Conservation (phyloP, 2,113 vertebrate genomes). For the Ciconia boyciana region DNA sequence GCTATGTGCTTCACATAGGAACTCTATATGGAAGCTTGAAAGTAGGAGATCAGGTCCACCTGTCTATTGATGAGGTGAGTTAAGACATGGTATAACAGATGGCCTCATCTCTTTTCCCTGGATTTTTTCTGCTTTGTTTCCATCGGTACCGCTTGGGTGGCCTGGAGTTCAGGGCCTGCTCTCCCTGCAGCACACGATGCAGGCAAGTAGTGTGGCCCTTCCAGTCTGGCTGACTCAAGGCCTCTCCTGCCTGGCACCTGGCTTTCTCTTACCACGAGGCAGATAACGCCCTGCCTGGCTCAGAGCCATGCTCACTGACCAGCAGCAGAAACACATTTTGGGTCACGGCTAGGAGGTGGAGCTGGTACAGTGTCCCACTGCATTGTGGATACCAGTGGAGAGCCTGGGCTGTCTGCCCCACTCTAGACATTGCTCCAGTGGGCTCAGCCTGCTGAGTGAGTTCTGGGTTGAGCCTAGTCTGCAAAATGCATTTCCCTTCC, state of each 20-base stretch:
- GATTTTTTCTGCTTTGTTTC: neutral
- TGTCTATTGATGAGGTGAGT: conserved; percentile 92
- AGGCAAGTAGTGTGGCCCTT: neutral
- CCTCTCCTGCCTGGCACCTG: neutral
- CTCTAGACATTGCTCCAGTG: neutral
- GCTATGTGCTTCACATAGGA: conserved; percentile 90
- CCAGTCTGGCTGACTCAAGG: neutral
- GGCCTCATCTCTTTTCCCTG: neutral
- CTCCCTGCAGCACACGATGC: accelerated
- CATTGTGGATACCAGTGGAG: neutral
- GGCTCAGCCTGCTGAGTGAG: neutral
- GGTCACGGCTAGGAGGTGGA: neutral
- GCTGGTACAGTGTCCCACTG: neutral
- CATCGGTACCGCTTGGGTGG: accelerated
- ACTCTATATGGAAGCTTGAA: conserved; percentile 87
- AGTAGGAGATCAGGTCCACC: conserved; percentile 85
- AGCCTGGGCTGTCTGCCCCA: neutral
- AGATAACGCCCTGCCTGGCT: neutral
- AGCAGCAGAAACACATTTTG: neutral
- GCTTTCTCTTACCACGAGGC: accelerated
- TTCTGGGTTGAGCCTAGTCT: neutral
- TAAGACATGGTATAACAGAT: neutral
- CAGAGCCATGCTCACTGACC: neutral
- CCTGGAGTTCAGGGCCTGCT: neutral
- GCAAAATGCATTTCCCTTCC: neutral